Percentiles rank a stretch among this genome's conserved stretches.
Conservation (phyloP, 2,113 vertebrate genomes). For the Tangachromis dhanisi region DNA sequence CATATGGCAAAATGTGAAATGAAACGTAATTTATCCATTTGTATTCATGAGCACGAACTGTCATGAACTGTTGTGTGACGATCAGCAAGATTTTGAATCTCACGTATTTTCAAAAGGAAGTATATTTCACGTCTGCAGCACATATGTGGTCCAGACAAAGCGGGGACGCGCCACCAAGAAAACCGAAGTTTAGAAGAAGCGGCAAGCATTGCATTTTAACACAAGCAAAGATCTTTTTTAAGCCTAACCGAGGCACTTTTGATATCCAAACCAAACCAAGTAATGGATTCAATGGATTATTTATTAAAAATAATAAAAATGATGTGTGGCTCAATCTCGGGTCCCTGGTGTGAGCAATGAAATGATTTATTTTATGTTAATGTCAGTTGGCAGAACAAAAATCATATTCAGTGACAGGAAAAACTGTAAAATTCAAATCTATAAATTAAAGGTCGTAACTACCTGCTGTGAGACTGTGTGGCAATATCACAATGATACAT, state of each 20-base stretch:
- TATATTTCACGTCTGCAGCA: not conserved
- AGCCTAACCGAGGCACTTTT: not conserved
- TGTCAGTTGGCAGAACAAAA: not conserved
- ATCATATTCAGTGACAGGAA: not conserved
- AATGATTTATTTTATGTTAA: rapidly evolving
- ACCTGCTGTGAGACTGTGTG: not conserved
- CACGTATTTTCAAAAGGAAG: not conserved
- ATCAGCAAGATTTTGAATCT: not conserved
- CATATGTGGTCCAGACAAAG: not conserved
- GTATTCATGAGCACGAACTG: rapidly evolving
- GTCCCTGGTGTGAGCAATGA: not conserved
- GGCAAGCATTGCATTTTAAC: not conserved
- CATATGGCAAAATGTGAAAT: not conserved
- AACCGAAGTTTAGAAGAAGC: not conserved
- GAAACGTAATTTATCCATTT: not conserved
- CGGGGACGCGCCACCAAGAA: not conserved
- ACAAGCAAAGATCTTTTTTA: not conserved
- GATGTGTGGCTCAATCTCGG: not conserved
- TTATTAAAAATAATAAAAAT: not conserved
- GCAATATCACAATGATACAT: not conserved
- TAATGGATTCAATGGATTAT: not conserved
- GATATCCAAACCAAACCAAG: not conserved
- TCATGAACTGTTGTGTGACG: not conserved
- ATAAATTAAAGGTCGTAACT: not conserved
- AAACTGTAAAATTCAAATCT: not conserved